phyloP scores from a whole-genome alignment of 2,113 vertebrate species.

The Monopterus albus region DNA sequence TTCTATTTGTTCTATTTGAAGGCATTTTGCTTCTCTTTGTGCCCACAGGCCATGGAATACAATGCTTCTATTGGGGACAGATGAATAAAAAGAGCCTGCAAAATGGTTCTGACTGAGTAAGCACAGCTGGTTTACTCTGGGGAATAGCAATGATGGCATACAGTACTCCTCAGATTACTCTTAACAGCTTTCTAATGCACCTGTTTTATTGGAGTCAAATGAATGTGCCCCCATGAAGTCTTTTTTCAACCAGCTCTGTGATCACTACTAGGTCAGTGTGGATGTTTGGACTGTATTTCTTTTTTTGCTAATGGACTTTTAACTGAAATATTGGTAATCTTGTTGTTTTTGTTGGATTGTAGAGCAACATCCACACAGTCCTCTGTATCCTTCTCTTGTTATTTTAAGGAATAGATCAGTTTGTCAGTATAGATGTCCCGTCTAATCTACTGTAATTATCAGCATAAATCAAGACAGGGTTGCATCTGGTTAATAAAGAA shows the following conservation, averaged over 20 bases:
- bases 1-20: neutral
- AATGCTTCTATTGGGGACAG: constrained; percentile 5
- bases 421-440: neutral
- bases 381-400: constrained; percentile 1
- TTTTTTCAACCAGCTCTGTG: constrained; percentile 10
- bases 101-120: neutral
- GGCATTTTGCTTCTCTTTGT: too few relatives aligned
- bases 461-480: neutral
- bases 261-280: constrained; percentile 24
- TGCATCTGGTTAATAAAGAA: neutral
- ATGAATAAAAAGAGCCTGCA: constrained; percentile 1
- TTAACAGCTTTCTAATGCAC: constrained; percentile 36
- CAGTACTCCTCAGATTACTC: constrained; percentile 22
- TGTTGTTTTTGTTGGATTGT: constrained; percentile 30
- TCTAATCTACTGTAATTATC: constrained; percentile 17
- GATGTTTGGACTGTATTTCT: neutral
- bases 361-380: neutral
- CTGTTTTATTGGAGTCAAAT: constrained; percentile 20
- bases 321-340: constrained; percentile 1
- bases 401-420: neutral
- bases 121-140: constrained; percentile 5
- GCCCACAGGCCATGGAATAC: neutral
- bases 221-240: constrained; percentile 14
- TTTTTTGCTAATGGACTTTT: constrained; percentile 12
- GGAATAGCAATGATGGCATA: neutral